Base-by-base conservation (phyloP, 1,140 invertebrate genomes). In the Antheraea mylitta region DNA sequence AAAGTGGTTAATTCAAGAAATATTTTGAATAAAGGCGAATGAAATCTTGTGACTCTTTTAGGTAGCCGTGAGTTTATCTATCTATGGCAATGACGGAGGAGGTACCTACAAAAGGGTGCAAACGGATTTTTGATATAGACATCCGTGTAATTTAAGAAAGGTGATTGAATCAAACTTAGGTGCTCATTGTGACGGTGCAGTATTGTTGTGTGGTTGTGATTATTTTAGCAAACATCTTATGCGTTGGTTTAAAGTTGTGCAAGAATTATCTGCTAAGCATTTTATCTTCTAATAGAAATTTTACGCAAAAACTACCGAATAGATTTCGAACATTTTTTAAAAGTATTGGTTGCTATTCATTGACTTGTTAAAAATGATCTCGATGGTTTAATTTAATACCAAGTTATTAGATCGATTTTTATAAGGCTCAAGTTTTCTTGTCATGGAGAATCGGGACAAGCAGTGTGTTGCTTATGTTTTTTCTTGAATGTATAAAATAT, bases 71-170 rank as follows among this genome's bases (percentile, higher is more conserved):
- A 38, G 36, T 38, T 18, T 64, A 42, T 64, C 63, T n/a, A 64
- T 64, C n/a, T 64, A 64, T 18, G 63, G 63, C 3, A 64, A 30
- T n/a, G 10, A 45, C 18, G 38, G 36, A 42, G 18, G 45, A 13
- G 45, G 45, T 53, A 53, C 16, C 45, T 53, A 42, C 18, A 64
- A 45, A 42, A 64, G 42, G 13, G 38, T 64, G 18, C 38, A 38
- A 38, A 64, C 63, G 36, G 63, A 64, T 18, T 64, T 42, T 45
- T 61, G 19, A 22, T 61, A 61, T 30, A 7, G 60, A 10, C n/a
- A 36, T 13, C 7, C 22, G 7, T 61, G 19, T 61, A 61, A 16
- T 61, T 0, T 22, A 22, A 16, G 18, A 30, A 18, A 60, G 58
- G 11, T 53, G 45, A 53, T 13, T 53, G 9, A 16, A 53, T 53